phyloP scores from a whole-genome alignment of 2,797 vertebrate genomes.

The Lemur catta region DNA sequence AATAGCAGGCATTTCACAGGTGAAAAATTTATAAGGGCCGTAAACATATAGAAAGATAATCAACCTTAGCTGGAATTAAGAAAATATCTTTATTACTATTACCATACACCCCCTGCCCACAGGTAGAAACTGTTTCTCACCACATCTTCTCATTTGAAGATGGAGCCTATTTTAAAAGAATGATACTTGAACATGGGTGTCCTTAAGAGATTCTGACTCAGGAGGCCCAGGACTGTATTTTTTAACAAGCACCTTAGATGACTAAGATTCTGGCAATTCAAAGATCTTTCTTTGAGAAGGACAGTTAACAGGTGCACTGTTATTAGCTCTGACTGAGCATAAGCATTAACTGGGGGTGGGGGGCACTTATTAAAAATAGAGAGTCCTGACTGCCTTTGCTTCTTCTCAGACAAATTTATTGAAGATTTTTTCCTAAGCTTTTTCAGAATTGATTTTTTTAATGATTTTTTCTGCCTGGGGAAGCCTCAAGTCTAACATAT shows the following conservation, averaged over 20 bases:
- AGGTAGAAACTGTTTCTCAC: not conserved
- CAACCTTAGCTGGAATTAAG: not conserved
- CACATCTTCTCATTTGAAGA: not conserved
- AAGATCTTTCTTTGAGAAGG: not conserved
- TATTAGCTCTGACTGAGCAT: not conserved
- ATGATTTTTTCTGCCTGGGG: not conserved
- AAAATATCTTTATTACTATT: not conserved
- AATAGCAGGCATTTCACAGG: not conserved
- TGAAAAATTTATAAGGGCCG: not conserved
- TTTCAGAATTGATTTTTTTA: not conserved
- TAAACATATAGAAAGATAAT: not conserved
- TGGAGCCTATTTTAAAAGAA: not conserved
- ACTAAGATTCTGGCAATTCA: not conserved
- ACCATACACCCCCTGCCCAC: not conserved
- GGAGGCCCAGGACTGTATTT: not conserved
- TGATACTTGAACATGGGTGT: not conserved
- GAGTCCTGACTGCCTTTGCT: not conserved
- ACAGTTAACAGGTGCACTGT: not conserved
- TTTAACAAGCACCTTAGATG: not conserved
- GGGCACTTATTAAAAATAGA: not conserved
- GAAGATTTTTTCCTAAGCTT: not conserved
- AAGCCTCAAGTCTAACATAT: not conserved
- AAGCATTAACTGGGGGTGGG: not conserved
- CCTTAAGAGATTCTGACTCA: not conserved
- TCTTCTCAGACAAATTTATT: not conserved